Base-by-base conservation (phyloP, 2,888 invertebrate genomes). In the Eudemis profundana region DNA sequence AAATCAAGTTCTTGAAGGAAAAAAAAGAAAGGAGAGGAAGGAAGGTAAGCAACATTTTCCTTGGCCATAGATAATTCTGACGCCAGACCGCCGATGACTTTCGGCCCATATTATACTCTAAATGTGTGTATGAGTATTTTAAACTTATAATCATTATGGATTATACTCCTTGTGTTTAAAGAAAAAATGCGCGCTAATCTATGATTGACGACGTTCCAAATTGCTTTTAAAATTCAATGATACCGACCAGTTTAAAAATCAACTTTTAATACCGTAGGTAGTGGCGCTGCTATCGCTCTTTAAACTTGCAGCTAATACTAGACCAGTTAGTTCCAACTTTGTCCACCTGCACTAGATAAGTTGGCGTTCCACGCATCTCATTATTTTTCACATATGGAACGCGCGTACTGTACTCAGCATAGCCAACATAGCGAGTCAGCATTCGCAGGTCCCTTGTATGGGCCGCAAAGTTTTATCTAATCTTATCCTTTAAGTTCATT, bases 381-480 rank as follows among this genome's bases (percentile, higher is more conserved):
- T 65, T 65, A 65, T 65, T 65, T 60, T 65, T 65, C 65, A 47
- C 65, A 60, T 65, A 65, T 53, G 59, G 65, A 29, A 21, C 60
- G 57, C 46, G 42, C 49, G 51, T 61, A 40, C 60, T 40, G 46
- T 27, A 17, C 29, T 42, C 33, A 27, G 51, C 53, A 73, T 72
- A 70, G 70, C 70, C 68, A 66, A 69, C 74, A 76, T 74, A 68
- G 69, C 70, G 67, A 50, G 44, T 38, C 65, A 66, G 69, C 73
- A 71, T 71, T 68, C 69, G 64, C 60, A 65, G 64, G 63, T 65
- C 57, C 76, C 74, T 67, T 76, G 63, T 74, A 76, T 27, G 76
- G 74, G 0, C 61, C 23, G 15, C 19, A 56, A 38, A 63, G 67
- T 54, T 70, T 72, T 69, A 75, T 74, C 78, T 77, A 71, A 76